Base-by-base conservation (phyloP, 2,888 invertebrate genomes). In the Synergus gifuensis region DNA sequence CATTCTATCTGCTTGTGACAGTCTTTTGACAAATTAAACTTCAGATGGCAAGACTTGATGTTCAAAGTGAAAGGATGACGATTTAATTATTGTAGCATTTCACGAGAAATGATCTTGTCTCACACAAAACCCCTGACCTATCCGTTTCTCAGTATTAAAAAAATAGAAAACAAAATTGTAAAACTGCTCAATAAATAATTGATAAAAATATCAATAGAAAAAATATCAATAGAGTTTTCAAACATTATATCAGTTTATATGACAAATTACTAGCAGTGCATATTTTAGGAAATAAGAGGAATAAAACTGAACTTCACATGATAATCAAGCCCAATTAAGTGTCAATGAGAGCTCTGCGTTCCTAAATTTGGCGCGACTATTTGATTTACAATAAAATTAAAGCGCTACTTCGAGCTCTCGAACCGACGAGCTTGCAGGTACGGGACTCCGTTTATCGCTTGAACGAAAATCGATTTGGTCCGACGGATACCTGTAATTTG, bases 401-500 rank as follows among this genome's bases (percentile, higher is more conserved):
- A 66, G 79, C 76, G 79, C 76, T 78, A 76, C 80, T 7, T 36
- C 36, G 67, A 69, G 46, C 46, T 16, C 28, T 36, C 36, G 67
- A 69, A 22, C 46, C 28, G 22, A 83, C 79, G 80, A 81, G 80
- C 69, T 77, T 79, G 22, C 54, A 46, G 79, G 81, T 76, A 78
- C 77, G 58, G n/a, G 58, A 62, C 28, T 83, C 76, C 78, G 76
- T 80, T 83, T 82, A 83, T 79, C 81, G 78, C 60, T 77, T 87
- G 87, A 87, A 88, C 86, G 89, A 87, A 87, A 90, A 91, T 91
- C 90, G 91, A 91, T 91, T 90, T 84, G 81, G 83, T 86, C 82
- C 81, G 83, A 82, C 83, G 87, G 88, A 89, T 88, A 87, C 86
- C 84, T 86, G 88, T 89, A 90, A 91, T 91, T 91, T 91, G 87